These are phyloP conservation scores for Achroia grisella DNA, from an alignment of 1,140 invertebrate species.

Conservation along the genomic window DNA sequence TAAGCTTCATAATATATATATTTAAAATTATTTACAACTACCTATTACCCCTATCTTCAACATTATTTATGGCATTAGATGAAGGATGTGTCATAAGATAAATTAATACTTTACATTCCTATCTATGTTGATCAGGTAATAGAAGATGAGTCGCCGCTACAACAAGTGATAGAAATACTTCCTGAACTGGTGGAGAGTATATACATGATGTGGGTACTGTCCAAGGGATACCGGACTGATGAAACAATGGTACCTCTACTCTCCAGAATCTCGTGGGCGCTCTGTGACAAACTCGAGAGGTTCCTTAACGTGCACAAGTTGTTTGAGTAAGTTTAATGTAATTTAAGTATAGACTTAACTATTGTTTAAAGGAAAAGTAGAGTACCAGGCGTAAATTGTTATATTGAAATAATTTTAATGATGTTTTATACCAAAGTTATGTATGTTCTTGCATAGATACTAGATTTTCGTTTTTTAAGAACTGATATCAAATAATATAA, in stretches of 20 bases:
- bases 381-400: too few relatives aligned
- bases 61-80: slow-evolving; percentile 7
- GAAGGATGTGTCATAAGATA: too few relatives aligned
- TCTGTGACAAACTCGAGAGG: slow-evolving; percentile 83
- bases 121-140: slow-evolving; percentile 74
- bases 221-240: slow-evolving; percentile 82
- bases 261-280: slow-evolving; percentile 85
- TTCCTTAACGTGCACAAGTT: slow-evolving; percentile 82
- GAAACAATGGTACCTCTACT: slow-evolving; percentile 85
- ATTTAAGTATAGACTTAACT: too few relatives aligned
- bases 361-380: too few relatives aligned
- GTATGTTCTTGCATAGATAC: too few relatives aligned
- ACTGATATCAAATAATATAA: too few relatives aligned
- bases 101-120: too few relatives aligned
- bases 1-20: slow-evolving; percentile 40
- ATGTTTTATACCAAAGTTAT: too few relatives aligned
- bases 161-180: slow-evolving; percentile 81
- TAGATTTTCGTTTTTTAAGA: too few relatives aligned
- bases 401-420: too few relatives aligned
- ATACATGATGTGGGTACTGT: slow-evolving; percentile 88
- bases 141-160: slow-evolving; percentile 80
- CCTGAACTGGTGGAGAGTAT: slow-evolving; percentile 87
- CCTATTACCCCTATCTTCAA: background rate
- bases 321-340: slow-evolving; percentile 76
- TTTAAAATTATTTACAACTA: slow-evolving; percentile 1